phyloP scores from a whole-genome alignment of 2,888 invertebrate species.

The Linnaemya tessellans region DNA sequence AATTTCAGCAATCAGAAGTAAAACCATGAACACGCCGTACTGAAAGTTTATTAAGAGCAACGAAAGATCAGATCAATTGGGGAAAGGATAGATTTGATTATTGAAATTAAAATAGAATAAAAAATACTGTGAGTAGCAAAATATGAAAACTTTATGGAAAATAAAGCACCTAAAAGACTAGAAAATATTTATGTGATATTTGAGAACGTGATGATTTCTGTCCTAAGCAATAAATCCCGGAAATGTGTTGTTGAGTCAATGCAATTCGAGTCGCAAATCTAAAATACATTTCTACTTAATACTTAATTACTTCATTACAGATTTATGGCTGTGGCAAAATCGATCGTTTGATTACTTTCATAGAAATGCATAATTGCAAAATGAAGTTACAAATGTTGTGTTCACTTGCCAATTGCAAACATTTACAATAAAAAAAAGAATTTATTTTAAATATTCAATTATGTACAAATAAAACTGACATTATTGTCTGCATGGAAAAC shows the following conservation, averaged over 20 bases:
- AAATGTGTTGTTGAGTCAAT: background rate
- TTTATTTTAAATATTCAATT: background rate
- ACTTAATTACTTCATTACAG: background rate
- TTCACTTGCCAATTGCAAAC: conserved; percentile 34
- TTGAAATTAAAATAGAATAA: background rate
- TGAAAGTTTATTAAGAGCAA: conserved; percentile 81
- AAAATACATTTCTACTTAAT: background rate
- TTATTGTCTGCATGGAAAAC: conserved; percentile 25
- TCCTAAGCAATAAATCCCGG: background rate
- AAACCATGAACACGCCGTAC: conserved; percentile 88
- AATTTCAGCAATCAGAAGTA: conserved; percentile 87
- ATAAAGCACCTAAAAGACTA: background rate
- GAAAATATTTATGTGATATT: background rate
- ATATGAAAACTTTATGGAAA: no score
- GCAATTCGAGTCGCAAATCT: background rate
- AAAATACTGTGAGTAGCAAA: no score
- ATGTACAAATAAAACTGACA: background rate
- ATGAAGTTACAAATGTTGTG: background rate
- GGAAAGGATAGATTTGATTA: background rate
- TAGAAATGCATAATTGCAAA: background rate
- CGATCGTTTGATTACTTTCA: background rate
- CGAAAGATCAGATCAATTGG: background rate
- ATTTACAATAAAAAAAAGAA: no score
- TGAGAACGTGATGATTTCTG: background rate
- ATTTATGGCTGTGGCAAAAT: background rate